Base-by-base conservation (phyloP, 2,888 invertebrate genomes). In the Parthenolecanium corni region DNA sequence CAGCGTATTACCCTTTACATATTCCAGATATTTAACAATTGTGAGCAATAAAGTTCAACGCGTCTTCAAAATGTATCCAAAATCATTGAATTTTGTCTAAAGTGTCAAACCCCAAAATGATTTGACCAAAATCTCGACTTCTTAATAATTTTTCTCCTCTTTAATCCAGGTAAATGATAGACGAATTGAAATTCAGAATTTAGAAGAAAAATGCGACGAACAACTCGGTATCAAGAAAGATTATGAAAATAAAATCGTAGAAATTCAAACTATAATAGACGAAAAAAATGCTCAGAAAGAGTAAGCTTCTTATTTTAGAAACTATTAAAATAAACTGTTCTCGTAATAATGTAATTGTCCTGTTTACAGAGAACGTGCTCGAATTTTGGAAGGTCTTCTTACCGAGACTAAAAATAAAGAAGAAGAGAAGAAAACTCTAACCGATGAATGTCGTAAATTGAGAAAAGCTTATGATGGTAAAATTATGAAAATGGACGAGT, bases 141-240 rank as follows among this genome's bases (percentile, higher is more conserved):
- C 9, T 31, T 31, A 6, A 31, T 31, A 36, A n/a, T 31, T 11
- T n/a, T n/a, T 51, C 12, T 52, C 4, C 25, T 11, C 6, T 20
- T 53, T 42, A 42, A 40, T 42, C 14, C 31, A 52, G 52, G 47
- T 58, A 2, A 44, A 62, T 25, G 20, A 20, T 6, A 23, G 25
- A 11, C 47, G 61, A n/a, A 46, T 62, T n/a, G 62, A 64, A 18
- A 14, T 64, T 4, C 21, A 20, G 0, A 23, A 52, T 14, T 23
- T 54, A 16, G 36, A 58, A 42, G 18, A 18, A 3, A 49, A 18
- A 9, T 42, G 52, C 20, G 42, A 31, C 9, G 42, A 62, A 11
- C 53, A 53, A 9, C 9, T 31, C 9, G 31, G 31, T 6, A 31
- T 31, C 31, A 31, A 31, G 1, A 38, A 58, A 38, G 25, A 46